These are phyloP conservation scores for Portevinia maculata DNA, from an alignment of 2,888 invertebrate genomes.

Conservation along the genomic window DNA sequence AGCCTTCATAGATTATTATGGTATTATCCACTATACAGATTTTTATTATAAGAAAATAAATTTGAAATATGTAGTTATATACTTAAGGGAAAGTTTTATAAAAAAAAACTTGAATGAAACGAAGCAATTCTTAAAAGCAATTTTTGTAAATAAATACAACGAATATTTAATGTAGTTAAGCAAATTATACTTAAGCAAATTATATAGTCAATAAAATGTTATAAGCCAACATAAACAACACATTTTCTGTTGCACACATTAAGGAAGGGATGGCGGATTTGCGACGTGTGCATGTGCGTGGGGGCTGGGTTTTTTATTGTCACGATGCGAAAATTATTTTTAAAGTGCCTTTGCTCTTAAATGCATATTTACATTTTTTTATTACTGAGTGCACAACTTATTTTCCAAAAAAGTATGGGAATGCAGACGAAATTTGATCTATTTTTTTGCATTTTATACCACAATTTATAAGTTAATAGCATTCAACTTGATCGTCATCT, in stretches of 20 bases:
- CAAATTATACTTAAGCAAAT: conserved; percentile 67
- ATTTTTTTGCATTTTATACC: too few relatives aligned
- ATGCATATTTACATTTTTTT: too few relatives aligned
- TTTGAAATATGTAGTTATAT: background rate
- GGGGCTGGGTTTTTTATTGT: too few relatives aligned
- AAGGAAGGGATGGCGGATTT: conserved; percentile 4
- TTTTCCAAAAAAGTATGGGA: too few relatives aligned
- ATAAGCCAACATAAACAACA: conserved; percentile 4
- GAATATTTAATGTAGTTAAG: conserved; percentile 69
- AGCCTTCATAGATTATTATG: conserved; percentile 48
- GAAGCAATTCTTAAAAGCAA: conserved; percentile 46
- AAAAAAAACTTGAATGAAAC: conserved; percentile 7
- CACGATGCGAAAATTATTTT: too few relatives aligned
- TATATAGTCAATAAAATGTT: conserved; percentile 37
- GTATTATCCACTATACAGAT: conserved; percentile 26
- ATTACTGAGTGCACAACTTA: too few relatives aligned
- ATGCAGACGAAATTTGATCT: too few relatives aligned
- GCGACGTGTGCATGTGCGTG: too few relatives aligned
- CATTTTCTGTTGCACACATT: background rate
- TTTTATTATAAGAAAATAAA: conserved; percentile 29
- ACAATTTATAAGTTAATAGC: too few relatives aligned
- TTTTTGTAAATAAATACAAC: conserved; percentile 70
- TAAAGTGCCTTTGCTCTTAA: too few relatives aligned
- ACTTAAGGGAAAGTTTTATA: too few relatives aligned
- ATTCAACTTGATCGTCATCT: too few relatives aligned